Percentiles rank a stretch among this genome's conserved stretches.
Conservation (phyloP, 2,888 invertebrate genomes). For the Orthonychiurus folsomi region DNA sequence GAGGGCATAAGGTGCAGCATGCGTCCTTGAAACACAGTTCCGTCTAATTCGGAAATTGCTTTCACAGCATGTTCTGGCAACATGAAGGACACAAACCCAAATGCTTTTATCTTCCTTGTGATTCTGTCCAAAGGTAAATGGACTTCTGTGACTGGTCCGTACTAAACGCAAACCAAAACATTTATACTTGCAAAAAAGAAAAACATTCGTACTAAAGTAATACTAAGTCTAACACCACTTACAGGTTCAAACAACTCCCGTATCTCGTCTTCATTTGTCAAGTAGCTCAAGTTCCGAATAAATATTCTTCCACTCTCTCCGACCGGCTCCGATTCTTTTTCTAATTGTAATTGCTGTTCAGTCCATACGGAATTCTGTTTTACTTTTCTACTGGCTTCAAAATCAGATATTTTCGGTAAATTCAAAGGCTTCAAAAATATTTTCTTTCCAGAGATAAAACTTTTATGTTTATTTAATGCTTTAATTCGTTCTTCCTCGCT, state of each 20-base stretch:
- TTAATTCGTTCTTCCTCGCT: slow-evolving; percentile 68
- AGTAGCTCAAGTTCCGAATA: slow-evolving; percentile 80
- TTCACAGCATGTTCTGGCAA: slow-evolving; percentile 90
- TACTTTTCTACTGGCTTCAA: slow-evolving; percentile 49
- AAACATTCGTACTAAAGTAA: slow-evolving; percentile 5
- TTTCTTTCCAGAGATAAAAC: slow-evolving; percentile 63
- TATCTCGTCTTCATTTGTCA: slow-evolving; percentile 74
- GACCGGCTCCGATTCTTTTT: slow-evolving; percentile 62
- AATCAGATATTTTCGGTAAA: slow-evolving; percentile 32
- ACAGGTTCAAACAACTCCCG: slow-evolving; percentile 62
- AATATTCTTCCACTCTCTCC: slow-evolving; percentile 88
- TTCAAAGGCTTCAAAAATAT: slow-evolving; percentile 48
- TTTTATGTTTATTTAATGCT: slow-evolving; percentile 72
- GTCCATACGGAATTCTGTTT: slow-evolving; percentile 51
- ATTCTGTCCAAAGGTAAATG: slow-evolving; percentile 76
- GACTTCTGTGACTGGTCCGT: slow-evolving; percentile 73
- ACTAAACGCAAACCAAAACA: no score
- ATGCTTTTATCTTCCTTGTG: slow-evolving; percentile 65
- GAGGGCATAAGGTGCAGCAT: slow-evolving; percentile 89
- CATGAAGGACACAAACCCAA: slow-evolving; percentile 82
- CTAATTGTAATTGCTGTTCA: slow-evolving; percentile 54
- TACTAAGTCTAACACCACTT: slow-evolving; percentile 3
- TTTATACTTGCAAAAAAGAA: no score
- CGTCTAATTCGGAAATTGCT: slow-evolving; percentile 81
- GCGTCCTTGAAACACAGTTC: slow-evolving; percentile 80